phyloP scores from a whole-genome alignment of 2,797 vertebrate genomes.

The Periparus ater region DNA sequence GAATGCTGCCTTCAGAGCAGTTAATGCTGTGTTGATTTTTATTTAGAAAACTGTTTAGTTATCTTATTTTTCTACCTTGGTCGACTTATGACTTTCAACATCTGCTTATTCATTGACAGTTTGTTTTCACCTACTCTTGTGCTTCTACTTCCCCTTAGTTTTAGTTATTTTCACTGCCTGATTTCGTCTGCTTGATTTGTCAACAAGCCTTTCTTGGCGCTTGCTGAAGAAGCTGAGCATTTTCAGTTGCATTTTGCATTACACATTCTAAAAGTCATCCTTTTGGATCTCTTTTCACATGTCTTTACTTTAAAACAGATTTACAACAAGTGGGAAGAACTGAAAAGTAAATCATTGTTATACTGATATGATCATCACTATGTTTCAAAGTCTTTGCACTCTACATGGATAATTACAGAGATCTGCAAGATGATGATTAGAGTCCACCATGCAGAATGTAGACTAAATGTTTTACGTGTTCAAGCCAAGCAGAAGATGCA shows the following conservation, averaged over 20 bases:
- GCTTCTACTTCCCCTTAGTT: neutral
- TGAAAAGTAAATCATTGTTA: neutral
- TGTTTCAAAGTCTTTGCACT: neutral
- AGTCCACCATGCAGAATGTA: neutral
- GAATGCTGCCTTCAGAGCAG: neutral
- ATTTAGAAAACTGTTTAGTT: neutral
- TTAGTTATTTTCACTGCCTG: neutral
- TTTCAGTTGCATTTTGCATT: neutral
- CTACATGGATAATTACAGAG: neutral
- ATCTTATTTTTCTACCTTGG: neutral
- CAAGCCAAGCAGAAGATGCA: neutral
- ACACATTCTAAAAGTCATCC: neutral
- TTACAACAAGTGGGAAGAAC: neutral
- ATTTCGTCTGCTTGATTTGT: neutral
- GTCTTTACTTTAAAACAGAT: neutral
- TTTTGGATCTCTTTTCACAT: neutral
- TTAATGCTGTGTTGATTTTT: neutral
- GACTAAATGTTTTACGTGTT: neutral
- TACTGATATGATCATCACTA: neutral
- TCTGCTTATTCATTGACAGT: neutral
- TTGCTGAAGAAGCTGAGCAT: neutral
- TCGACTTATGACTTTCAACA: neutral
- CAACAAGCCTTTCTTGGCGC: neutral
- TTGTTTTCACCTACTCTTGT: neutral
- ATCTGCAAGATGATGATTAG: fast-evolving